Evolutionary conservation across 2,113 vertebrate species (phyloP).

Genomic region (Sylvilagus bachmani): DNA sequence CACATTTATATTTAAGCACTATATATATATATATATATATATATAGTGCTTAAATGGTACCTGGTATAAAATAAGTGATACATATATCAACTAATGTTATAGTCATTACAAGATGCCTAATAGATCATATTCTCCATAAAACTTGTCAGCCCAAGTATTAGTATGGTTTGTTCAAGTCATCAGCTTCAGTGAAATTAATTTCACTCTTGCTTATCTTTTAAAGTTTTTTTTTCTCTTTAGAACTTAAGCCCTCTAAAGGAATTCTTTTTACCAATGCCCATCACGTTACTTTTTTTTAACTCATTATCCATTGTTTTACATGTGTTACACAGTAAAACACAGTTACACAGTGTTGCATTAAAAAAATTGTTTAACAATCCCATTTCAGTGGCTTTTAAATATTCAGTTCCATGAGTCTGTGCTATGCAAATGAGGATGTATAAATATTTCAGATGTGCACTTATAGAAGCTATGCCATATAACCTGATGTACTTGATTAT

Average conservation of each 20-base stretch:
- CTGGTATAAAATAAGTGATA: neutral
- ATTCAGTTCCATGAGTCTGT: conserved; percentile 55
- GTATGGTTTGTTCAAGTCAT: neutral
- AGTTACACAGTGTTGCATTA: neutral
- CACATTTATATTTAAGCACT: too few species aligned
- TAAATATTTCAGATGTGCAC: conserved; percentile 58
- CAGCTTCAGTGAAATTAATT: conserved; percentile 33
- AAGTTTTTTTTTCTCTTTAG: neutral
- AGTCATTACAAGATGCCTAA: conserved; percentile 7
- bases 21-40: too few species aligned
- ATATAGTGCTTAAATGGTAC: neutral
- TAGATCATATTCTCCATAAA: conserved; percentile 32
- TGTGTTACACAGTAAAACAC: neutral
- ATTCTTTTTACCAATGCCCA: conserved; percentile 48
- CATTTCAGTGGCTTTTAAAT: conserved; percentile 68
- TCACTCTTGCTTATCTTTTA: conserved; percentile 30
- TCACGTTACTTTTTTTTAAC: conserved; percentile 35
- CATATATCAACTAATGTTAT: conserved; percentile 15
- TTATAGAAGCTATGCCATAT: conserved; percentile 38
- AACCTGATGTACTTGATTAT: conserved; percentile 59
- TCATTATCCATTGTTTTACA: conserved; percentile 52
- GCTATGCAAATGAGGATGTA: conserved; percentile 68
- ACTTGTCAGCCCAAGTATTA: neutral
- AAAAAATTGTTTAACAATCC: conserved; percentile 49
- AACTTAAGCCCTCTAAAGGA: neutral